These are phyloP conservation scores for Umimayanthus kanabou DNA, from an alignment of 92 coral and sea anemone genomes.

Conservation along the genomic window DNA sequence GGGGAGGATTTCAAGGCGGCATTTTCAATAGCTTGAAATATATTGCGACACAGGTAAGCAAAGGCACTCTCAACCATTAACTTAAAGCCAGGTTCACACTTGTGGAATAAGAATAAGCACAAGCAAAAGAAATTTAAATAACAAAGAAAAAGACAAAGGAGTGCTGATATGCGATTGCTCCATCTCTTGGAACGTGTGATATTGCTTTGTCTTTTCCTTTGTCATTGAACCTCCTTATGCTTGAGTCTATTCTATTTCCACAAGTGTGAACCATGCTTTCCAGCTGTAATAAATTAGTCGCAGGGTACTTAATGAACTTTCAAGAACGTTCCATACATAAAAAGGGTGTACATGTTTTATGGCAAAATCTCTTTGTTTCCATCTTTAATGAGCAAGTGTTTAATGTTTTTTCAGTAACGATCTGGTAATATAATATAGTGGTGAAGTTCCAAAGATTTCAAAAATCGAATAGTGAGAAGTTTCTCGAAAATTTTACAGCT, in stretches of 20 bases:
- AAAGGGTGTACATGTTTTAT: not conserved
- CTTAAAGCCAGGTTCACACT: too few species aligned
- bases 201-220: too few species aligned
- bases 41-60: slow-evolving; percentile 2
- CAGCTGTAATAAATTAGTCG: not conserved
- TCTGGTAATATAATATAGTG: not conserved
- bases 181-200: too few species aligned
- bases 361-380: not conserved
- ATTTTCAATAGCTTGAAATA: not conserved
- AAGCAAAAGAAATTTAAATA: too few species aligned
- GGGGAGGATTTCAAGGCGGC: too few species aligned
- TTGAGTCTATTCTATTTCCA: too few species aligned
- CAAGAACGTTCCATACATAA: not conserved
- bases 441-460: not conserved
- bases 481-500: not conserved
- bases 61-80: not conserved
- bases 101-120: too few species aligned
- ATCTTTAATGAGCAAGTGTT: not conserved
- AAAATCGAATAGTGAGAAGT: not conserved
- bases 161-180: too few species aligned
- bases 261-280: not conserved
- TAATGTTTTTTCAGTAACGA: too few species aligned
- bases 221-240: too few species aligned
- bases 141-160: too few species aligned
- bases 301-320: not conserved